phyloP scores from a whole-genome alignment of 2,797 vertebrate species.

The Danio choprae region DNA sequence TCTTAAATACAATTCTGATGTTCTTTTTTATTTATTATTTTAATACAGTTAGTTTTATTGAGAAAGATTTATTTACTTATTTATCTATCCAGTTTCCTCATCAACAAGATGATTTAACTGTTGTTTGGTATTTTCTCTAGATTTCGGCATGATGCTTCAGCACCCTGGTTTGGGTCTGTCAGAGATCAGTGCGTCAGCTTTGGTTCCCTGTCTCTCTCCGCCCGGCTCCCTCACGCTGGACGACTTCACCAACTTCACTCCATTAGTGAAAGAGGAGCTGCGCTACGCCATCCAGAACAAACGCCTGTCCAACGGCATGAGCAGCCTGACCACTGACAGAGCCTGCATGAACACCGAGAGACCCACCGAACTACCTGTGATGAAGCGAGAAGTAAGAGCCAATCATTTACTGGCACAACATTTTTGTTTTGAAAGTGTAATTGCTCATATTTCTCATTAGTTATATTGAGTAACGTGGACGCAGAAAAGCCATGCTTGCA shows the following conservation, averaged over 20 bases:
- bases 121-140: not conserved
- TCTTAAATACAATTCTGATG: not conserved
- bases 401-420: not conserved
- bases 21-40: not conserved
- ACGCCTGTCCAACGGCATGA: conserved; percentile 84
- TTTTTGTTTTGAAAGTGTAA: not conserved
- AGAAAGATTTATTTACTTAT: not conserved
- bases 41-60: not conserved
- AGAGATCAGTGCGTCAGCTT: conserved; percentile 92
- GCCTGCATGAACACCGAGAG: conserved; percentile 80
- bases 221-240: conserved; percentile 90
- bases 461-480: not conserved
- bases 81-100: not conserved
- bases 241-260: conserved; percentile 92
- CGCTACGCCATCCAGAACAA: conserved; percentile 90
- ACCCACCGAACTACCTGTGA: conserved; percentile 22
- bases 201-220: conserved; percentile 94
- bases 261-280: conserved; percentile 93
- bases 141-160: conserved; percentile 93
- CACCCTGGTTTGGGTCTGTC: conserved; percentile 88
- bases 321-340: conserved; percentile 76
- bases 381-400: conserved; percentile 72
- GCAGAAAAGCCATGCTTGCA: conserved; percentile 20
- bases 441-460: conserved; percentile 14
- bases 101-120: not conserved